Evolutionary conservation across 2,113 vertebrate species (phyloP), one percentile per base, ranked within the genome.

Genomic region (Oncorhynchus gorbuscha): DNA sequence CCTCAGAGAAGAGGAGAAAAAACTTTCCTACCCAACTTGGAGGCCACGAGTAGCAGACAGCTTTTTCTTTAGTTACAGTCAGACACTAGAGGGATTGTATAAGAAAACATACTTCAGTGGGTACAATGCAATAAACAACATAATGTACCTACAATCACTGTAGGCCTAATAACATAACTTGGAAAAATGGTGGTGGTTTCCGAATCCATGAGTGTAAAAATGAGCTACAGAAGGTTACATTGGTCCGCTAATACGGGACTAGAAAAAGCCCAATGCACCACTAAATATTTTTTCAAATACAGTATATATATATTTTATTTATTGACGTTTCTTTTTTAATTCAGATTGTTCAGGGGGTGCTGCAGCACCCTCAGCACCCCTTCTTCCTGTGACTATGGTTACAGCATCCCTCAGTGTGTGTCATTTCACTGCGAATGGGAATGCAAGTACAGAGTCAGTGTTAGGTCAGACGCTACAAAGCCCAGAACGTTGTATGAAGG

Each of bases 401-500:
- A 58, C 69, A 71, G 69, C 74, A 64, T 74, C 88, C 82, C 59
- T 6, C 80, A 66, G 85, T 12, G 77, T 0, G 74, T 81, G 83
- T 89, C 94, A 93, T 92, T 93, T 66, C 84, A 79, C 80, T 74
- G 74, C 79, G 94, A 92, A 93, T 87, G 81, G 72, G 83, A 89
- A 92, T 92, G 89, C 86, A 0, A 55, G 59, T 87, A 20, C 8
- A 88, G 74, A 88, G 93, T 93, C 93, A 92, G 84, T 86, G 94
- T 93, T 85, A 95, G 97, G 97, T 98, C 96, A 94, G 82, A 90
- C 90, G 89, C 87, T 86, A 96, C 91, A 89, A 87, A 94, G 95
- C 94, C 77, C 88, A 87, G 87, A 93, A 93, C 91, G 88, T 81
- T 91, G 93, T 94, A 92, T 94, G 95, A 94, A 94, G 91, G 93